Percentiles rank a stretch among this genome's conserved stretches.
Conservation (phyloP, 2,797 vertebrate genomes). For the Spheniscus humboldti region DNA sequence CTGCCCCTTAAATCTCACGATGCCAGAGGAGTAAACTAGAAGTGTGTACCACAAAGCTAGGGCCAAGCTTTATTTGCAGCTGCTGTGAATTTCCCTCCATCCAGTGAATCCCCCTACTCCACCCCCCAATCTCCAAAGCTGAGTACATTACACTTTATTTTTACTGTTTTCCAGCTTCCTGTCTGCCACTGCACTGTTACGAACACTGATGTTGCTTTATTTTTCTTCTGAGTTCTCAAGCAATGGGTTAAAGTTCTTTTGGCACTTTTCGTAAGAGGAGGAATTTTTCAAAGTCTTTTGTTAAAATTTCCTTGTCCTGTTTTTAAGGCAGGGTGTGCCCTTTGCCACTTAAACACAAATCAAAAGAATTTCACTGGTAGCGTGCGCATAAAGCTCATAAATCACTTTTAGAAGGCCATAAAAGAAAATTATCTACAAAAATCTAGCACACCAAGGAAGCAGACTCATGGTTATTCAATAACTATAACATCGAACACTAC, state of each 20-base stretch:
- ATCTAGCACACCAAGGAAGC: constrained; percentile 51
- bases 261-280: background rate
- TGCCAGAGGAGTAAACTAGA: background rate
- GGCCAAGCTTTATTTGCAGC: background rate
- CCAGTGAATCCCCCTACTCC: background rate
- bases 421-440: constrained; percentile 51
- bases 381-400: constrained; percentile 2
- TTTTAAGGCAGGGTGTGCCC: constrained; percentile 54
- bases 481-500: constrained; percentile 32
- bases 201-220: background rate
- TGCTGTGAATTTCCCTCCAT: background rate
- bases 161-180: background rate
- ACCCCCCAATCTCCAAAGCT: background rate
- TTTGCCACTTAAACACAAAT: constrained; percentile 51
- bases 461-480: constrained; percentile 51
- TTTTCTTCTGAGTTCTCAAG: background rate
- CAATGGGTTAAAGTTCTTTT: constrained; percentile 50
- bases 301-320: constrained; percentile 53
- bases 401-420: constrained; percentile 60
- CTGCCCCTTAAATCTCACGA: background rate
- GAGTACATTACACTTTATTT: background rate
- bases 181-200: background rate
- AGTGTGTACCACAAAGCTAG: background rate
- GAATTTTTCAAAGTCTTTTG: constrained; percentile 47
- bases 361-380: constrained; percentile 32